A percentile compares a stretch with the other conserved stretches of the same genome.
Evolutionary conservation across 2,797 vertebrate species (phyloP).

Genomic region (Ceyx erithaca): DNA sequence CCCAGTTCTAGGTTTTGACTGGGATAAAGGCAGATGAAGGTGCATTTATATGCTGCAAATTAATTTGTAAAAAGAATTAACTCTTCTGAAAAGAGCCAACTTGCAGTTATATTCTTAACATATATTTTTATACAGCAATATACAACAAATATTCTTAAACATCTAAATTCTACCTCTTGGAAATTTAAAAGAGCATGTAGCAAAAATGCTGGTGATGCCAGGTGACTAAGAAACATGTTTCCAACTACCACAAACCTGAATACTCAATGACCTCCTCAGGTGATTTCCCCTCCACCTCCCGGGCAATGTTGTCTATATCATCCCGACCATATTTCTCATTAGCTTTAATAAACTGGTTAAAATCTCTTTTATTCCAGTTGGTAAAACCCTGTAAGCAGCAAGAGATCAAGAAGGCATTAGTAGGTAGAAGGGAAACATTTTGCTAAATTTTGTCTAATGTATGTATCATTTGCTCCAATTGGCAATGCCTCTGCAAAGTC

Average conservation of each 20-base stretch:
- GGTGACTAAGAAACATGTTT: background rate
- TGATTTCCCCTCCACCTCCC: slow-evolving; percentile 88
- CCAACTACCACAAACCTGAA: slow-evolving; percentile 80
- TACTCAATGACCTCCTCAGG: slow-evolving; percentile 90
- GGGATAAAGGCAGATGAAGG: background rate
- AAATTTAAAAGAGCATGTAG: background rate
- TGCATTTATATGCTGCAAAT: background rate
- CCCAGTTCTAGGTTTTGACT: background rate
- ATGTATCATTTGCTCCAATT: background rate
- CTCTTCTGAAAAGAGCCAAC: background rate
- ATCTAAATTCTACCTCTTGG: background rate
- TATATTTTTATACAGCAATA: background rate
- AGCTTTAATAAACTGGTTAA: slow-evolving; percentile 91
- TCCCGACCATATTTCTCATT: slow-evolving; percentile 91
- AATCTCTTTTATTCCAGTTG: slow-evolving; percentile 90
- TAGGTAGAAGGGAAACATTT: background rate
- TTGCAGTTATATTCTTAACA: too few species aligned
- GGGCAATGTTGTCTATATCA: slow-evolving; percentile 88
- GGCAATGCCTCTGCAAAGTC: background rate
- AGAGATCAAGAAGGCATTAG: background rate
- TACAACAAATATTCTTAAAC: background rate
- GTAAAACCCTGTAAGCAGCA: slow-evolving; percentile 84
- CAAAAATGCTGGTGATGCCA: background rate
- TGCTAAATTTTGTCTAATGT: background rate
- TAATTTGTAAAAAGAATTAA: background rate